Evolutionary conservation across 37 sponge, comb jelly and placozoan species (phyloP), one percentile per base, ranked within the genome.

Genomic region (Halisarca cf. caerulea): DNA sequence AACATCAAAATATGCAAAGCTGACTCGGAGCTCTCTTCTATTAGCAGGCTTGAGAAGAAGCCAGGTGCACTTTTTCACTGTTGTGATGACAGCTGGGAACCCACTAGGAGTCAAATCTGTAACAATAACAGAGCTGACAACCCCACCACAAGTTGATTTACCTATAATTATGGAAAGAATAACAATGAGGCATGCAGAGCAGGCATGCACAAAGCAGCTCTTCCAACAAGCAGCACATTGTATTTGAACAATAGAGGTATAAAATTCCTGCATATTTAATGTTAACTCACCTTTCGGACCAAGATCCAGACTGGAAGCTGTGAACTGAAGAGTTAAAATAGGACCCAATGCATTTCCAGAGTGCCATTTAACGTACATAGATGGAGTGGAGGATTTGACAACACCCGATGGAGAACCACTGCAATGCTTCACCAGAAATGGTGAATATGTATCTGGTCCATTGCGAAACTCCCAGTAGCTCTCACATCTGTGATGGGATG

Each of bases 71-170:
- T 30, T 6, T 4, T 3, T 32, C 4, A 17, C 17, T 2, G 2
- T 68, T 28, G n/a, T 34, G 35, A 68, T 68, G 35, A 68, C 69
- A 27, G 69, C 69, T 32, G 69, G 69, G 35, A 68, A 68, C 32
- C 35, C 35, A 34, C 32, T 3, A 34, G 69, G 69, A 34, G 35
- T 34, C n/a, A 68, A 68, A 2, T 68, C 69, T 34, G 35, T 68
- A 1, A 28, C 69, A 28, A 21, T 7, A 15, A 23, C 51, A 14
- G 51, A 6, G 64, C 23, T 61, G 20, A 61, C 64, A 28, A 7
- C 4, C 6, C 64, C 64, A 28, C 28, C 30, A 61, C 64, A 61
- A 23, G 20, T 23, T 7, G 5, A 7, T 23, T 20, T 27, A 61
- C 64, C 64, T 61, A 27, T 23, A 61, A 61, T 17, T 17, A 11